A percentile compares a stretch with the other conserved stretches of the same genome.
Evolutionary conservation across 2,797 vertebrate genomes (phyloP).

Genomic region (Presbytis comata): DNA sequence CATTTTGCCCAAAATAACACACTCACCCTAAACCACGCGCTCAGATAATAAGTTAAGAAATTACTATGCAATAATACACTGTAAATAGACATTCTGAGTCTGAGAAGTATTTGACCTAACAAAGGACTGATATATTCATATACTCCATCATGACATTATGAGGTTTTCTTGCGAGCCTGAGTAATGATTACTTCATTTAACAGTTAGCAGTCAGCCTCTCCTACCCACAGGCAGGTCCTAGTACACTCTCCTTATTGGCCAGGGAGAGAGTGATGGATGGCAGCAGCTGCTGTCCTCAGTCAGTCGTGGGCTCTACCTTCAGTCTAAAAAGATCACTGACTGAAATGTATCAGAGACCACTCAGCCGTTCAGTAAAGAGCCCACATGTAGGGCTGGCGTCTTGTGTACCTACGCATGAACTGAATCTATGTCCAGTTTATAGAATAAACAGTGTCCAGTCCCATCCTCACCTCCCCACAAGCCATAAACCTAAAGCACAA

Average conservation of each 20-base stretch:
- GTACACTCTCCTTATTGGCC: slow-evolving; percentile 75
- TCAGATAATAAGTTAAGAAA: background rate
- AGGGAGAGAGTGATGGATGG: slow-evolving; percentile 70
- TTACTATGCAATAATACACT: background rate
- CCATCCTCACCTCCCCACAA: background rate
- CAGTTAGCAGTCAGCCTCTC: slow-evolving; percentile 77
- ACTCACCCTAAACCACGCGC: background rate
- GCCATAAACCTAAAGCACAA: background rate
- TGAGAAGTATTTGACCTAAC: background rate
- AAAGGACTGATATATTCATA: background rate
- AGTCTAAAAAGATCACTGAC: slow-evolving; percentile 70
- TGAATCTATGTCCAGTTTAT: background rate
- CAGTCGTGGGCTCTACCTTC: slow-evolving; percentile 74
- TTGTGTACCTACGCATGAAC: background rate
- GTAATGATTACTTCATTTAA: slow-evolving; percentile 79
- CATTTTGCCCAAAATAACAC: slow-evolving; percentile 55
- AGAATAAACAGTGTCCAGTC: background rate
- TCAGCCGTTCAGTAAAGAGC: slow-evolving; percentile 73
- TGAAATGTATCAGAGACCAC: slow-evolving; percentile 48
- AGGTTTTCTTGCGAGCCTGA: slow-evolving; percentile 62
- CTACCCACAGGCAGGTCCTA: slow-evolving; percentile 64
- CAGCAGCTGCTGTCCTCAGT: slow-evolving; percentile 83
- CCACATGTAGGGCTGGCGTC: background rate
- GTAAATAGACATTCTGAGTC: slow-evolving; percentile 30
- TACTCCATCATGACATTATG: slow-evolving; percentile 60